Conservation (phyloP, 2,888 invertebrate species). For the Orgyia antiqua region DNA sequence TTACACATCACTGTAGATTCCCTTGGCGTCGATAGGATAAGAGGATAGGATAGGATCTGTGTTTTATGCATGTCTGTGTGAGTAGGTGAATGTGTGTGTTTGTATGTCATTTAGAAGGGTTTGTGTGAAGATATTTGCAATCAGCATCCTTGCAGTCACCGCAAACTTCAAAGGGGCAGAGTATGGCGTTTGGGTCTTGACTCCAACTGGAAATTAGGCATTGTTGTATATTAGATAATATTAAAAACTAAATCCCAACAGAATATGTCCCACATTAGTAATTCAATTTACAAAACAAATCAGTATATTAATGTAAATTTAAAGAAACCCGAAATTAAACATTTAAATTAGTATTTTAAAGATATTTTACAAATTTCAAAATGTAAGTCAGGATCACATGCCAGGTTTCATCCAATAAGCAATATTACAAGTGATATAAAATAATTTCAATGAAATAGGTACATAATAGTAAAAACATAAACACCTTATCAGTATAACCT, state of each 20-base stretch:
- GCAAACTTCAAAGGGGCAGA: constrained; percentile 71
- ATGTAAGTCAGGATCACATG: too few relatives aligned
- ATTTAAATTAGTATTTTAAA: too few relatives aligned
- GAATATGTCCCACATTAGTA: background rate
- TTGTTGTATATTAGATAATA: background rate
- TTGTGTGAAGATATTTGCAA: constrained; percentile 71
- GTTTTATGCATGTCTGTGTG: constrained; percentile 2
- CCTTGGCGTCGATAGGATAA: constrained; percentile 35
- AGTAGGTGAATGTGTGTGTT: constrained; percentile 24
- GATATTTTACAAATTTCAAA: too few relatives aligned
- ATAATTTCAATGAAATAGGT: too few relatives aligned
- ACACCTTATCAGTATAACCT: constrained; percentile 3
- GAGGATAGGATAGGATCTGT: constrained; percentile 18
- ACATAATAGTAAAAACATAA: background rate
- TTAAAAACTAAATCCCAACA: background rate
- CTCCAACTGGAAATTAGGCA: constrained; percentile 61
- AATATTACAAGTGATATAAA: too few relatives aligned
- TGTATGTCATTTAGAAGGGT: constrained; percentile 49
- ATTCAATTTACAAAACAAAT: background rate
- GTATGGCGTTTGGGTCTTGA: constrained; percentile 67
- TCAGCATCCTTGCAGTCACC: constrained; percentile 71
- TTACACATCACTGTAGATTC: constrained; percentile 63
- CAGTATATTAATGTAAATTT: background rate
- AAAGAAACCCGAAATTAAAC: too few relatives aligned
- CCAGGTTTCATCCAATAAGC: too few relatives aligned